Evolutionary conservation across 2,113 vertebrate genomes (phyloP), one percentile per base, ranked within the genome.

Genomic region (Rhagologus leucostigma): DNA sequence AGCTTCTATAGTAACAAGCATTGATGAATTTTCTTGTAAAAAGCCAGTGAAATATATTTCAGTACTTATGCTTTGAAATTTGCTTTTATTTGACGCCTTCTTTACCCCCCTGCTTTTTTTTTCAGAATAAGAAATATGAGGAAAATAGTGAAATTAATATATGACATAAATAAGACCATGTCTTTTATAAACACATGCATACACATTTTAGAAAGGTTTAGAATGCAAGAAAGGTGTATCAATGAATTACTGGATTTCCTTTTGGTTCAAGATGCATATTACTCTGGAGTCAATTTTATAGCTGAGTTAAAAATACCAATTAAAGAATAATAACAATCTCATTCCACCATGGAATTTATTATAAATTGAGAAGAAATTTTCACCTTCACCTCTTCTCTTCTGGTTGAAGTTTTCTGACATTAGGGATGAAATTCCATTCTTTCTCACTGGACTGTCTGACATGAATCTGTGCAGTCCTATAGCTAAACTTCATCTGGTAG

Each of bases 21-120:
- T 56, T 91, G 49, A 90, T 79, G 64, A 74, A 95, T 96, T 97
- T 94, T 74, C 33, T 89, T 80, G 46, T 67, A 93, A 92, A 84
- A 94, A 87, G 19, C 2, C 9, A 60, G 3, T 18, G 41, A 94
- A 96, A 87, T 47, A 71, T 78, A 90, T 75, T 68, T 91, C 62
- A 44, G 22, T 26, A 30, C 59, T 92, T 94, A 73, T 16, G 60
- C 37, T 80, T 93, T 74, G 62, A 94, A 81, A 50, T 91, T 95
- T 90, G 4, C 52, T 74, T 77, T 53, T 41, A 33, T n/a, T 84
- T 87, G 62, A 13, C 3, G 4, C 1, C 18, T 44, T 67, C 4
- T n/a, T 35, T 16, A 24, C 5, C 3, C 2, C 21, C 3, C 20
- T 9, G 2, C 4, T 62, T 55, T 20, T 16, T 55, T 19, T 60